phyloP scores from a whole-genome alignment of 2,888 invertebrate species.

The Timema cristinae region DNA sequence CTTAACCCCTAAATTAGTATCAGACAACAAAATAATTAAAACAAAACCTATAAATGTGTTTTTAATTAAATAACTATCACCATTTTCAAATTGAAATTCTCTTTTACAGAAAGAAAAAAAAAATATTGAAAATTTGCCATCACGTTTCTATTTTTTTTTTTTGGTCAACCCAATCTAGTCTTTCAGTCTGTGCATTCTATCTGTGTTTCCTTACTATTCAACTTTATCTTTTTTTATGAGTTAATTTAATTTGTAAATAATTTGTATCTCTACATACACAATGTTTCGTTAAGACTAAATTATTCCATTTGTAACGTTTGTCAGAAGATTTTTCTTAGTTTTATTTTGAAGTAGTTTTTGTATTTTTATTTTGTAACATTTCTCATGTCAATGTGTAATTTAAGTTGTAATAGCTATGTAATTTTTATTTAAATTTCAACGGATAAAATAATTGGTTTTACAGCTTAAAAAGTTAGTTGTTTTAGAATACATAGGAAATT shows the following conservation, averaged over 20 bases:
- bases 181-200: slow-evolving; percentile 30
- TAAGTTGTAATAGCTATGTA: background rate
- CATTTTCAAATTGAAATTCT: slow-evolving; percentile 21
- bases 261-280: background rate
- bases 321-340: background rate
- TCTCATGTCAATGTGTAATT: background rate
- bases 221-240: background rate
- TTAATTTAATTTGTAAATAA: background rate
- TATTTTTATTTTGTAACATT: background rate
- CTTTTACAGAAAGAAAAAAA: slow-evolving; percentile 12
- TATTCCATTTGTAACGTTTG: background rate
- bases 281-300: background rate
- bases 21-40: background rate
- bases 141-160: slow-evolving; percentile 20
- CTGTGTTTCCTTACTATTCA: slow-evolving; percentile 18
- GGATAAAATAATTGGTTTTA: background rate
- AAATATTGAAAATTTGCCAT: slow-evolving; percentile 3
- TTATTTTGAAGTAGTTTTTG: background rate
- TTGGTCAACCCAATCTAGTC: slow-evolving; percentile 31
- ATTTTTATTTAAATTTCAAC: background rate
- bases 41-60: background rate
- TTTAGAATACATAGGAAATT: background rate
- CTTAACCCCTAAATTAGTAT: background rate
- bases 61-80: background rate
- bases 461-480: background rate